Evolutionary conservation across 2,888 invertebrate genomes (phyloP).

Genomic region (Cerastis rubricosa): DNA sequence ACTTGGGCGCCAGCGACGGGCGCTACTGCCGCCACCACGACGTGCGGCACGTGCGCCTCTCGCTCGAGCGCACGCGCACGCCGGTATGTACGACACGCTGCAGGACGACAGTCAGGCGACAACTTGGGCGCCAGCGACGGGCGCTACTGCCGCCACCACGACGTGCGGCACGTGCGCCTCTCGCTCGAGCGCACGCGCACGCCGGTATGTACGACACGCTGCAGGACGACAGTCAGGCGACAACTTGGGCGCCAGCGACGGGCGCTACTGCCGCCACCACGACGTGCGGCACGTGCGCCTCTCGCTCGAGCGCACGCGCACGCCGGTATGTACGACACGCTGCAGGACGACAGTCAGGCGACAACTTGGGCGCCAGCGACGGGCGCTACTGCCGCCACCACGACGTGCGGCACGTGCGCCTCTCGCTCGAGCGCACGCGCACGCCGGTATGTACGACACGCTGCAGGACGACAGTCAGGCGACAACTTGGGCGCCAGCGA

Average conservation of each 20-base stretch:
- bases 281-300: slow-evolving; percentile 35
- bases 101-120: not conserved
- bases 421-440: slow-evolving; percentile 15
- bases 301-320: slow-evolving; percentile 10
- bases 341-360: not conserved
- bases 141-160: slow-evolving; percentile 39
- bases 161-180: slow-evolving; percentile 34
- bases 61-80: slow-evolving; percentile 8
- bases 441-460: slow-evolving; percentile 31
- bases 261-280: slow-evolving; percentile 38
- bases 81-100: slow-evolving; percentile 31
- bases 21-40: slow-evolving; percentile 39
- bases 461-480: not conserved
- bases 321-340: slow-evolving; percentile 29
- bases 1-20: slow-evolving; percentile 34
- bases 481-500: slow-evolving; percentile 36
- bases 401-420: slow-evolving; percentile 34
- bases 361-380: slow-evolving; percentile 34
- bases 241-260: slow-evolving; percentile 35
- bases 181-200: slow-evolving; percentile 9
- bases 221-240: not conserved
- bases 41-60: slow-evolving; percentile 32
- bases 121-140: slow-evolving; percentile 35
- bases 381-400: slow-evolving; percentile 39
- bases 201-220: slow-evolving; percentile 30